Percentiles rank a stretch among this genome's conserved stretches.
Evolutionary conservation across 2,113 vertebrate genomes (phyloP).

Genomic region (Rostratula benghalensis): DNA sequence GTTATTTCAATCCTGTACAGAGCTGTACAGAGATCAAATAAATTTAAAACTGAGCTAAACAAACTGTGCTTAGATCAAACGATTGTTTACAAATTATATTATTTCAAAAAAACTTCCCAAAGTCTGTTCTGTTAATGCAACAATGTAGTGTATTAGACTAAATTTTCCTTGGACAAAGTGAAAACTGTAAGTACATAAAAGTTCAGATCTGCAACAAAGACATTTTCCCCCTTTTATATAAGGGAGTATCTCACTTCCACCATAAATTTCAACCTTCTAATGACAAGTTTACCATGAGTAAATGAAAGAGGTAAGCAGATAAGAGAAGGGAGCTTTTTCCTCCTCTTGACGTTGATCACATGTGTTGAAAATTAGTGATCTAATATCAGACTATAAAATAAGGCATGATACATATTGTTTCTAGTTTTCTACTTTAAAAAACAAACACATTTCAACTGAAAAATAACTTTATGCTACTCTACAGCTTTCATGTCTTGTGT

Average conservation of each 20-base stretch:
- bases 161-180: background rate
- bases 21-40: background rate
- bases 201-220: background rate
- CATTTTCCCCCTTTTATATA: background rate
- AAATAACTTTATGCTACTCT: background rate
- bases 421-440: background rate
- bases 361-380: background rate
- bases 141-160: background rate
- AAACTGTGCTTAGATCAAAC: background rate
- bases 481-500: background rate
- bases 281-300: background rate
- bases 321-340: background rate
- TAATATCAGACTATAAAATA: background rate
- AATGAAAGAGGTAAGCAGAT: background rate
- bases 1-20: background rate
- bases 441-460: background rate
- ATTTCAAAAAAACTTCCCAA: background rate
- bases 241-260: background rate
- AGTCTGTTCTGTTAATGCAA: background rate
- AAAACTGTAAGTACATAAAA: background rate
- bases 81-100: background rate
- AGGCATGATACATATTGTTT: background rate
- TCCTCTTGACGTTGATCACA: background rate
- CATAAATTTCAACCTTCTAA: background rate
- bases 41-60: background rate